Evolutionary conservation across 2,888 invertebrate genomes (phyloP).

Genomic region (Rugalucina vietnamica): DNA sequence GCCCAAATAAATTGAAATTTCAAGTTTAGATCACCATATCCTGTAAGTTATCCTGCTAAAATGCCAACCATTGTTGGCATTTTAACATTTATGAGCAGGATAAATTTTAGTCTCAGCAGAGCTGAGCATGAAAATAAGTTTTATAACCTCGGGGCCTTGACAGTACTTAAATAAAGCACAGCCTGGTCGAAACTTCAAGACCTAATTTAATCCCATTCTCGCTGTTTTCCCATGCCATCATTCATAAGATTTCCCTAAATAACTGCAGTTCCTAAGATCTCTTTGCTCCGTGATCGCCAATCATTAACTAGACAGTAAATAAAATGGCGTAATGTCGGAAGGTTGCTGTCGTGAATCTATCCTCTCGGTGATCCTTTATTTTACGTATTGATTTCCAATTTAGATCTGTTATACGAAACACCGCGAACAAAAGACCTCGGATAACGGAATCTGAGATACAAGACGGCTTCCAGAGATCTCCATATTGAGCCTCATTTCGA

Average conservation of each 20-base stretch:
- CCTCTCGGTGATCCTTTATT: constrained; percentile 47
- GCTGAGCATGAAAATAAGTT: background rate
- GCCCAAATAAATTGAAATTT: no score
- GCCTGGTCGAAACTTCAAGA: no score
- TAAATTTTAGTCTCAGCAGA: background rate
- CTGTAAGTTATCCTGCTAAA: no score
- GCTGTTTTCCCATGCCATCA: background rate
- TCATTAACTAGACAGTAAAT: constrained; percentile 53
- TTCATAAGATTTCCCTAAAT: background rate
- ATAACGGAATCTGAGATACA: constrained; percentile 28
- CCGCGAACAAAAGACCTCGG: constrained; percentile 43
- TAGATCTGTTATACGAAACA: constrained; percentile 60
- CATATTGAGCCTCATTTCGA: background rate
- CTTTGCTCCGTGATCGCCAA: constrained; percentile 31
- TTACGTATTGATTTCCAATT: constrained; percentile 62
- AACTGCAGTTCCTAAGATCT: background rate
- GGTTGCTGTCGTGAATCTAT: constrained; percentile 42
- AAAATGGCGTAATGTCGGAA: constrained; percentile 50
- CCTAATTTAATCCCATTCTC: background rate
- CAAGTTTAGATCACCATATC: no score
- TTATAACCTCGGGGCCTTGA: background rate
- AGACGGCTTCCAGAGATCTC: background rate
- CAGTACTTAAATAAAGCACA: no score
- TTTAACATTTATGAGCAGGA: no score
- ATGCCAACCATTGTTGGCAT: no score